A percentile compares a stretch with the other conserved stretches of the same genome.
phyloP scores from a whole-genome alignment of 2,113 vertebrate species.

The Numida meleagris region DNA sequence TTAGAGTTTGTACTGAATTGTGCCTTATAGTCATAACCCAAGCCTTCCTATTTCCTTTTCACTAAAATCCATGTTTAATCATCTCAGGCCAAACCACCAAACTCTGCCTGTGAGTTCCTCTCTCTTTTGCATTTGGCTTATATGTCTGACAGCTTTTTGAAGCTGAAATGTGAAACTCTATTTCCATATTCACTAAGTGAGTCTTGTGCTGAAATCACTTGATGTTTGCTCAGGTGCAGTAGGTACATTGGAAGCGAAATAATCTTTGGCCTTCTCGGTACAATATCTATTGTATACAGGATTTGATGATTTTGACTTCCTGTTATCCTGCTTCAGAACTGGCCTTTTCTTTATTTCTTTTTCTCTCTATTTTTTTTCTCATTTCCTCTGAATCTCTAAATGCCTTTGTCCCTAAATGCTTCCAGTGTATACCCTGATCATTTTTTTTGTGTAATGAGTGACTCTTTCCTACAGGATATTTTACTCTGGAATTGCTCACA shows the following conservation, averaged over 20 bases:
- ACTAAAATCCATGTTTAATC: not conserved
- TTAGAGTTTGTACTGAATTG: not conserved
- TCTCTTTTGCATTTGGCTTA: slow-evolving; percentile 6
- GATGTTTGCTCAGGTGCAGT: slow-evolving; percentile 4
- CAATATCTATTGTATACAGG: slow-evolving; percentile 7
- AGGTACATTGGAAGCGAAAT: slow-evolving; percentile 32
- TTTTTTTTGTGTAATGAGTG: not conserved
- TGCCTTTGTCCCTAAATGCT: not conserved
- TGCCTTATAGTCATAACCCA: not conserved
- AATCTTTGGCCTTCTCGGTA: not conserved
- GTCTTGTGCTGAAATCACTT: not conserved
- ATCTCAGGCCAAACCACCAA: not conserved
- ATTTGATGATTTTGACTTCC: slow-evolving; percentile 24
- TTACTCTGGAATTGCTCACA: not conserved
- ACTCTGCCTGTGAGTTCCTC: not conserved
- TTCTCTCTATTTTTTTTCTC: not conserved
- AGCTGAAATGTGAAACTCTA: not conserved
- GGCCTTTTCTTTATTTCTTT: not conserved
- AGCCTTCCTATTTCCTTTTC: slow-evolving; percentile 10
- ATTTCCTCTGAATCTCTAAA: not conserved
- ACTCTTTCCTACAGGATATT: not conserved
- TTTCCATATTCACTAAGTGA: not conserved
- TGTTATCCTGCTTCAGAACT: not conserved
- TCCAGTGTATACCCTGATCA: not conserved
- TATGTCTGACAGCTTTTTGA: not conserved